Conservation (phyloP, 2,888 invertebrate species). For the Eurytoma californica region DNA sequence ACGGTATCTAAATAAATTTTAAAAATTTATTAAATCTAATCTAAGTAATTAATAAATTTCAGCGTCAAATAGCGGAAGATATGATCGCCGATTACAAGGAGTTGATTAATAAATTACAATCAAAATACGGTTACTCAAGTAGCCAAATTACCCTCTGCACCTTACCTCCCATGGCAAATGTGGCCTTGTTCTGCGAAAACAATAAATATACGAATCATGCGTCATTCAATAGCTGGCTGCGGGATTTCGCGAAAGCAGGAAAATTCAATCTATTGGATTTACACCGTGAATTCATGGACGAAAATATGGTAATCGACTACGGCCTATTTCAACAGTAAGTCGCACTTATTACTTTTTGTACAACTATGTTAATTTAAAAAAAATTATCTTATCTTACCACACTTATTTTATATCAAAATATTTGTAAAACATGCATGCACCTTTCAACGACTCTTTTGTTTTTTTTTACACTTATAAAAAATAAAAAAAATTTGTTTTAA, state of each 20-base stretch:
- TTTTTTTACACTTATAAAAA: background rate
- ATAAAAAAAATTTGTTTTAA: slow-evolving; percentile 4
- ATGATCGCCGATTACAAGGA: slow-evolving; percentile 62
- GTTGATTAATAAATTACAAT: slow-evolving; percentile 58
- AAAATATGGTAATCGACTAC: background rate
- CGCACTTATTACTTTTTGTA: background rate
- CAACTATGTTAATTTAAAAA: background rate
- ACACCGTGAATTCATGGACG: background rate
- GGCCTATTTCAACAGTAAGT: slow-evolving; percentile 35
- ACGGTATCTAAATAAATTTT: background rate
- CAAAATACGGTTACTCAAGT: slow-evolving; percentile 59
- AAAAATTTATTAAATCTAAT: slow-evolving; percentile 1
- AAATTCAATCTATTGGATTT: slow-evolving; percentile 33
- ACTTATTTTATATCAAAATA: background rate
- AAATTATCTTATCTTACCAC: background rate
- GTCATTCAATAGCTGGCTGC: slow-evolving; percentile 26
- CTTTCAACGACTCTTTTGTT: background rate
- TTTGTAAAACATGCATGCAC: background rate
- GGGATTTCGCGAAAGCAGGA: background rate
- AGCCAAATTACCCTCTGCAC: slow-evolving; percentile 65
- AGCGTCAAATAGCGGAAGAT: slow-evolving; percentile 57
- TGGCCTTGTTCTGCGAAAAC: slow-evolving; percentile 23
- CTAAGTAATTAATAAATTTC: background rate
- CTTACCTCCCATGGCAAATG: slow-evolving; percentile 65
- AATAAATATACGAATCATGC: background rate